Evolutionary conservation across 2,113 vertebrate species (phyloP), one percentile per base, ranked within the genome.

Genomic region (Neoarius graeffei): DNA sequence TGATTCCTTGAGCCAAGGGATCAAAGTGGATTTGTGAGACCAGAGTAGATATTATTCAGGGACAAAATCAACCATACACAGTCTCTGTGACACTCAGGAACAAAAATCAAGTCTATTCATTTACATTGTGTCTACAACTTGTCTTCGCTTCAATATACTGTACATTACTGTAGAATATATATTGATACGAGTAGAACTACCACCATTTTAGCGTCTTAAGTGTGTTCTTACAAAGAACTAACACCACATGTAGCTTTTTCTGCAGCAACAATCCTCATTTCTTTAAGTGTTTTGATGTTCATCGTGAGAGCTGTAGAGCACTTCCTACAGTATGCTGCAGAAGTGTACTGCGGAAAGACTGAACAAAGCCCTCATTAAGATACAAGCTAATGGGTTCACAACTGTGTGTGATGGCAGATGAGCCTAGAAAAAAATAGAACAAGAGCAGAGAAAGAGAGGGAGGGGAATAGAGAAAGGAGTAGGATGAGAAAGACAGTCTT

Each of bases 291-390:
- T 57, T 8, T 56, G 56, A 60, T 30, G 27, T 62, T 42, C 19
- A 82, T 82, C 57, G 23, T 23, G 80, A 76, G 54, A 74, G 84
- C 20, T 48, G 20, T 30, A 60, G 84, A 85, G 19, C 14, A 85
- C 7, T 52, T 80, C 25, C 48, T 30, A n/a, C n/a, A n/a, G n/a
- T n/a, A 59, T 85, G 79, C 27, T 13, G 67, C 48, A 85, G 48
- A 57, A 57, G 50, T 2, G 5, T 73, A 30, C 67, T 86, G 48
- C 30, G 30, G 25, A n/a, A n/a, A 30, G 25, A 50, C 80, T 74
- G 48, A 42, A 30, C 60, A 62, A 80, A 56, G 23, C 56, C 48
- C 85, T 86, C 60, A 86, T 86, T 86, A 85, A 74, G 52, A 66
- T 67, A 66, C n/a, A 54, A 80, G 74, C 42, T 64, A 80, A 64